A percentile compares a stretch with the other conserved stretches of the same genome.
These are phyloP conservation scores for Paramormyrops kingsleyae DNA, from an alignment of 2,113 vertebrate genomes.

Conservation along the genomic window DNA sequence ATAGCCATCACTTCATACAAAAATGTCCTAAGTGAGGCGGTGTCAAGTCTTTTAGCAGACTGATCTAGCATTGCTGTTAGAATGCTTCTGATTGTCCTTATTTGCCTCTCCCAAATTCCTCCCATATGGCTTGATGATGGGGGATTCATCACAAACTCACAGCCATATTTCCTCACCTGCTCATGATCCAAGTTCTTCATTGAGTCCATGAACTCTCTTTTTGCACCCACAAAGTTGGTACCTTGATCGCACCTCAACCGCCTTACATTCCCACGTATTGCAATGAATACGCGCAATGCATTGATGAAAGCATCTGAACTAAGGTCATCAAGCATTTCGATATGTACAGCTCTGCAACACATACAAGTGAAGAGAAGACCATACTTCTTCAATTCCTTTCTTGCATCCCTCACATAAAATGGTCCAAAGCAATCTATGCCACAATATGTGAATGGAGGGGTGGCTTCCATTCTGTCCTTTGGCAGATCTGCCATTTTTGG, in stretches of 20 bases:
- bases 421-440: constrained; percentile 24
- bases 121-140: constrained; percentile 29
- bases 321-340: constrained; percentile 27
- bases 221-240: constrained; percentile 32
- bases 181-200: constrained; percentile 27
- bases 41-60: constrained; percentile 22
- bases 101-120: constrained; percentile 29
- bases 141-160: constrained; percentile 29
- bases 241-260: constrained; percentile 24
- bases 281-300: constrained; percentile 21
- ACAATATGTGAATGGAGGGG: constrained; percentile 11
- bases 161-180: constrained; percentile 18
- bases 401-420: constrained; percentile 13
- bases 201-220: constrained; percentile 17
- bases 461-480: not conserved
- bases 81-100: constrained; percentile 27
- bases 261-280: constrained; percentile 18
- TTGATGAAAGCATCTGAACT: constrained; percentile 26
- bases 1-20: constrained; percentile 26
- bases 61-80: constrained; percentile 29
- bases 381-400: constrained; percentile 18
- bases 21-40: constrained; percentile 17
- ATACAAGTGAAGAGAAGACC: constrained; percentile 26
- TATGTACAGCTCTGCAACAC: constrained; percentile 22
- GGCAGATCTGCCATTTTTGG: constrained; percentile 16